phyloP scores from a whole-genome alignment of 2,888 invertebrate species.

The Anticlea derivata region DNA sequence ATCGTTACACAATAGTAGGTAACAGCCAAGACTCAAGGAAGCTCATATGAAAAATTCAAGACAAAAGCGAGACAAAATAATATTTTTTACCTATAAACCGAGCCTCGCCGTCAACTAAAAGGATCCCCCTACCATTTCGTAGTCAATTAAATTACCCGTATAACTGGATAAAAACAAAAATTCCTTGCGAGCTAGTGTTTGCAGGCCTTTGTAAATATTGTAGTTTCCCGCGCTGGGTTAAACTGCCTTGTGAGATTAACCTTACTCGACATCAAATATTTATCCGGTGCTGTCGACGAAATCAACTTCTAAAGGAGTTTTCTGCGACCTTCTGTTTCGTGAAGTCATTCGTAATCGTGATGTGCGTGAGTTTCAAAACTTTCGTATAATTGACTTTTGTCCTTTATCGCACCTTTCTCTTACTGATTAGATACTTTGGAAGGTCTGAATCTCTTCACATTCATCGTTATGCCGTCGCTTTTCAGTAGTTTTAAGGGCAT shows the following conservation, averaged over 20 bases:
- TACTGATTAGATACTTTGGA: too few species aligned
- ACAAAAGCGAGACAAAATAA: slow-evolving; percentile 5
- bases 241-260: slow-evolving; percentile 52
- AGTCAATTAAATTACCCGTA: slow-evolving; percentile 34
- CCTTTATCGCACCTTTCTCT: too few species aligned
- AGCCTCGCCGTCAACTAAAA: slow-evolving; percentile 22
- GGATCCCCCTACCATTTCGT: slow-evolving; percentile 19
- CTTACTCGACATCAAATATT: slow-evolving; percentile 53
- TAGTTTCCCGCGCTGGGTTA: slow-evolving; percentile 44
- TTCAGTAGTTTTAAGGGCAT: too few species aligned
- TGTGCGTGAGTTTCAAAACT: background rate
- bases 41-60: background rate
- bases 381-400: background rate
- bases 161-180: slow-evolving; percentile 40
- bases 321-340: slow-evolving; percentile 14
- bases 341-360: slow-evolving; percentile 8
- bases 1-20: too few species aligned
- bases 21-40: too few species aligned
- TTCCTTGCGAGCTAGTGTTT: slow-evolving; percentile 35
- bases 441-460: too few species aligned
- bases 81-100: slow-evolving; percentile 7
- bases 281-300: slow-evolving; percentile 39
- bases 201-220: slow-evolving; percentile 56
- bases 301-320: slow-evolving; percentile 33
- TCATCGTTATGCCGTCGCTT: too few species aligned